Base-by-base conservation (phyloP, 2,797 vertebrate species). In the Hapalemur alaotrensis region DNA sequence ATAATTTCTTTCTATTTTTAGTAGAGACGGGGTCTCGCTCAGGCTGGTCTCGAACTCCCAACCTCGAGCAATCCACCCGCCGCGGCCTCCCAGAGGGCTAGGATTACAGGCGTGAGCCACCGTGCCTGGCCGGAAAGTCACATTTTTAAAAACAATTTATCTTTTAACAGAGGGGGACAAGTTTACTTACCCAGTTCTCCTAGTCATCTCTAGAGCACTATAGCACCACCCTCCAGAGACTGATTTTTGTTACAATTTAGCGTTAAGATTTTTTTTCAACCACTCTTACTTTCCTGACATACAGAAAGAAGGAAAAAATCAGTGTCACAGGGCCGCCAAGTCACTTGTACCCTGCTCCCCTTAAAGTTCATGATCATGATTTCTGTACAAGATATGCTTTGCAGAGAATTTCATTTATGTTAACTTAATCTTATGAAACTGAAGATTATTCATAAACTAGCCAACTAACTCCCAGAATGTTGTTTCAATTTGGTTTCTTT, bases 351-450 rank as follows among this genome's bases (percentile, higher is more conserved):
- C 11, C n/a, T 76, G 17, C 2, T 96, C 52, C 50, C 41, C 95
- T 61, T 92, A 91, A 92, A 65, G 50, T 41, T 90, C 70, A 46
- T 32, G 28, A 25, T 90, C 59, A 73, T 15, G 15, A 30, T 87
- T 87, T 90, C 80, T 88, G 61, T 67, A 81, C 46, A 88, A n/a
- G 61, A 63, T 38, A 76, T 80, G n/a, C 67, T 70, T 35, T 35
- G 57, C 10, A 35, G 48, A 80, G 57, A 91, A 63, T 65, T 80
- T 57, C 23, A 87, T 63, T 76, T 84, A 69, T 48, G 57, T 87
- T 89, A 63, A 95, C 92, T 82, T 79, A 75, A 85, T 63, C 46
- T 52, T 75, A 70, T 4, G 65, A 93, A 92, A 92, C 3, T 41
- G 89, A 93, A 92, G 76, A 67, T 84, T 41, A 54, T 59, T 80